Conservation (phyloP, 2,888 invertebrate species). For the Zeuzera pyrina region DNA sequence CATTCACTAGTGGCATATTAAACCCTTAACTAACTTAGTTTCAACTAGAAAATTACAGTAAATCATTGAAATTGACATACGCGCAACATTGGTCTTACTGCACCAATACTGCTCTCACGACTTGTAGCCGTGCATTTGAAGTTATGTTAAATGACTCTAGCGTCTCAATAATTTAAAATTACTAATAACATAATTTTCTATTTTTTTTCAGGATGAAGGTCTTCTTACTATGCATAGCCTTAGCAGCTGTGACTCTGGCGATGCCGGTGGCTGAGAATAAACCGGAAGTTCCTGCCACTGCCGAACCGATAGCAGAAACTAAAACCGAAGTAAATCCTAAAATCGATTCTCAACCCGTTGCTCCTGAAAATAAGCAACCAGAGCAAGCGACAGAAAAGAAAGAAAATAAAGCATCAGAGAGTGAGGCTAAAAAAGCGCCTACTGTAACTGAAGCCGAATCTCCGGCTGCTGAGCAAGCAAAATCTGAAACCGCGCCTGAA, state of each 20-base stretch:
- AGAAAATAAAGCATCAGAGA: constrained; percentile 20
- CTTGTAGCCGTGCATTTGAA: constrained; percentile 47
- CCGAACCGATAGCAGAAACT: constrained; percentile 19
- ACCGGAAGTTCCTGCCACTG: constrained; percentile 29
- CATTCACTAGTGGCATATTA: constrained; percentile 34
- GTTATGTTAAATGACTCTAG: constrained; percentile 30
- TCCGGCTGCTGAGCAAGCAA: constrained; percentile 10
- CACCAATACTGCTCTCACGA: constrained; percentile 56
- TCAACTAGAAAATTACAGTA: constrained; percentile 66
- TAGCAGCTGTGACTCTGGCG: constrained; percentile 69
- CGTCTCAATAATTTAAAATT: constrained; percentile 33
- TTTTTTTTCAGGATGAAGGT: constrained; percentile 76
- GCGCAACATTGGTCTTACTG: constrained; percentile 71
- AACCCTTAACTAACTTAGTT: constrained; percentile 58
- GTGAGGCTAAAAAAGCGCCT: constrained; percentile 5
- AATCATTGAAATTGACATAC: constrained; percentile 39
- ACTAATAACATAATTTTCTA: constrained; percentile 37
- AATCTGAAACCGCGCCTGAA: constrained; percentile 15
- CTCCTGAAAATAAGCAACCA: constrained; percentile 25
- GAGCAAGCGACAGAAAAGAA: constrained; percentile 17
- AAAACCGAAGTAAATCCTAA: constrained; percentile 26
- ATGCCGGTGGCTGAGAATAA: constrained; percentile 75
- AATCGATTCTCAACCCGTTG: constrained; percentile 25
- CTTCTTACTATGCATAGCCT: constrained; percentile 73
- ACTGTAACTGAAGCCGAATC: constrained; percentile 10